Evolutionary conservation across 2,113 vertebrate species (phyloP), one percentile per base, ranked within the genome.

Genomic region (Martes martes): DNA sequence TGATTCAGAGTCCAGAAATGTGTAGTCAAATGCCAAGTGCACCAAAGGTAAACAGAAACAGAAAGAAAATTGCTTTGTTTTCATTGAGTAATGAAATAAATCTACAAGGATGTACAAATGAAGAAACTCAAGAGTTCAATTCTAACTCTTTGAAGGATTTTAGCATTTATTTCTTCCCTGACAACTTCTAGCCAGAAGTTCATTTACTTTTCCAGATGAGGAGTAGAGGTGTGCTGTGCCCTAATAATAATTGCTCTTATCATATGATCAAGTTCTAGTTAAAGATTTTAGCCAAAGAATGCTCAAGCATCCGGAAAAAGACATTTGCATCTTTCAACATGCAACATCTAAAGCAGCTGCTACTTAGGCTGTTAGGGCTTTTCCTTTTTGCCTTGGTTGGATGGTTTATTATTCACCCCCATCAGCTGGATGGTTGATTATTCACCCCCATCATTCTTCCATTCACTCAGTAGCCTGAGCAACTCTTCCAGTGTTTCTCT

Each of bases 61-160:
- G 26, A 94, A 36, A 85, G 26, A 96, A 96, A 97, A 86, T 86
- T 0, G 0, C 1, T 5, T 61, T 71, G 36, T 95, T 97, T 96
- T 97, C 33, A 85, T 57, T 9, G 95, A 81, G 92, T 47, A 33
- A 96, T 26, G 82, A 97, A 19, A 8, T 11, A 14, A 7, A 16
- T 50, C 16, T 73, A 31, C 2, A 50, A 82, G 11, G 31, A 92
- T 3, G 3, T 31, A 4, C 10, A 95, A 28, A 61, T 74, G 82
- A 71, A 93, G 73, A 92, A 71, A 84, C 6, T 91, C 18, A 74
- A 59, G 28, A 47, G 42, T 67, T 93, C n/a, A 81, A 47, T 16
- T 94, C 23, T 96, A 84, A 78, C 61, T 3, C 36, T 97, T 45
- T 94, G 24, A 94, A 96, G 73, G 24, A 89, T 21, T 74, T 93